A percentile compares a stretch with the other conserved stretches of the same genome.
Conservation (phyloP, 2,888 invertebrate species). For the Teleogryllus oceanicus region DNA sequence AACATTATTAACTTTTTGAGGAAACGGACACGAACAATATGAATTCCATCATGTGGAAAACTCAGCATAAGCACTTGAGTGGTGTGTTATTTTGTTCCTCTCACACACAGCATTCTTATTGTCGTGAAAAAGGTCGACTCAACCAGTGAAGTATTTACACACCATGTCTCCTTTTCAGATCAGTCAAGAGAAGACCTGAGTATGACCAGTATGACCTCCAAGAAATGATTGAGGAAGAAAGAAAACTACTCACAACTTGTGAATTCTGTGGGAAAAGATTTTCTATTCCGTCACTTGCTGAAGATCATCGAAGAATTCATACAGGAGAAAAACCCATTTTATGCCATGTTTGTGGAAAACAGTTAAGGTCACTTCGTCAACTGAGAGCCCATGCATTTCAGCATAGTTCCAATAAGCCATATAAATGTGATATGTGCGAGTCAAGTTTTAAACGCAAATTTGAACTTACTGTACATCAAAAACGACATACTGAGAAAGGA, state of each 20-base stretch:
- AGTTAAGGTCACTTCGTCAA: not conserved
- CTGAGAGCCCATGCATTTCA: constrained; percentile 24
- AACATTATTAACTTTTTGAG: no score
- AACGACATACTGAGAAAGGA: constrained; percentile 34
- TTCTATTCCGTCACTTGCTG: not conserved
- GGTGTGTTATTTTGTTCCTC: no score
- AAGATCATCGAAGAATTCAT: not conserved
- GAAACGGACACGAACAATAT: no score
- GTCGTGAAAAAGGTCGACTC: no score
- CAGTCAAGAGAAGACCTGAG: not conserved
- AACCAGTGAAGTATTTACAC: no score
- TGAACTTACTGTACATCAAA: constrained; percentile 33
- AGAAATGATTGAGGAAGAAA: not conserved
- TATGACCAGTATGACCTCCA: not conserved
- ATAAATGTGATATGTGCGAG: constrained; percentile 37
- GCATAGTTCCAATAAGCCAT: constrained; percentile 30
- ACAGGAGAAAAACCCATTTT: not conserved
- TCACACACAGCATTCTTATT: no score
- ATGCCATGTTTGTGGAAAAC: constrained; percentile 18
- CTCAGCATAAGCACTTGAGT: no score
- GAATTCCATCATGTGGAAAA: no score
- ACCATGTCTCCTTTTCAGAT: not conserved
- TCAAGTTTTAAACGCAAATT: constrained; percentile 41
- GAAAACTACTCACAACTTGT: constrained; percentile 3
- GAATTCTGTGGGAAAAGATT: not conserved